Evolutionary conservation across 2,113 vertebrate species (phyloP), one percentile per base, ranked within the genome.

Genomic region (Thamnaconus septentrionalis): DNA sequence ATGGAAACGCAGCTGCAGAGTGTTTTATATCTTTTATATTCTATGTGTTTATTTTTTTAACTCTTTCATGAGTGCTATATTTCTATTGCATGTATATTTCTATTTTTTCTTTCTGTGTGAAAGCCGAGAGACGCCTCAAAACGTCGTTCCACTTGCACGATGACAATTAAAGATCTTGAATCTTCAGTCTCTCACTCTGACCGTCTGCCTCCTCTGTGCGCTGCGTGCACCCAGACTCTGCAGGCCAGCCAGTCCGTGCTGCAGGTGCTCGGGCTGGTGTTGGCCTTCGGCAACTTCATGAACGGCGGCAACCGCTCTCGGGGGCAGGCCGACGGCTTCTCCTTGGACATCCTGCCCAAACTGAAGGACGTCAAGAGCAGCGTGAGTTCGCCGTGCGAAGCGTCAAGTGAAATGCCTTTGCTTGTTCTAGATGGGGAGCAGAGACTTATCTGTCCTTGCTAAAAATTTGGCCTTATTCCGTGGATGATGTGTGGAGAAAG

Each of bases 331-430:
- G 96, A 99, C 63, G 96, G 96, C 4, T 99, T 98, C 88, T 92
- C 92, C 52, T 80, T 98, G 63, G 96, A 98, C 82, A 96, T 98
- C 73, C 91, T 99, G 76, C 95, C 96, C 54, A 99, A 99, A 84
- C 90, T 99, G 58, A 98, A 97, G 89, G 97, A 99, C 71, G 96
- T 99, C 56, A 98, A 98, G 87, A 98, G 95, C 91, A 96, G 93
- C 58, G 96, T 99, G 92, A 96, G 96, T 95, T 31, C 65, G 45
- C 47, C 8, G 47, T 8, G 8, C 47, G 9, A 50, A 50, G n/a
- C 9, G 18, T 2, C 18, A 31, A 31, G 18, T 31, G 18, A 31
- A 1, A 31, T 31, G 18, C 18, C 18, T 1, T 31, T 31, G 18
- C 18, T 31, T 31, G 18, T 31, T 31, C 1, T 31, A 31, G 18